A percentile compares a stretch with the other conserved stretches of the same genome.
Conservation (phyloP, 2,888 invertebrate genomes). For the Melieria omissa region DNA sequence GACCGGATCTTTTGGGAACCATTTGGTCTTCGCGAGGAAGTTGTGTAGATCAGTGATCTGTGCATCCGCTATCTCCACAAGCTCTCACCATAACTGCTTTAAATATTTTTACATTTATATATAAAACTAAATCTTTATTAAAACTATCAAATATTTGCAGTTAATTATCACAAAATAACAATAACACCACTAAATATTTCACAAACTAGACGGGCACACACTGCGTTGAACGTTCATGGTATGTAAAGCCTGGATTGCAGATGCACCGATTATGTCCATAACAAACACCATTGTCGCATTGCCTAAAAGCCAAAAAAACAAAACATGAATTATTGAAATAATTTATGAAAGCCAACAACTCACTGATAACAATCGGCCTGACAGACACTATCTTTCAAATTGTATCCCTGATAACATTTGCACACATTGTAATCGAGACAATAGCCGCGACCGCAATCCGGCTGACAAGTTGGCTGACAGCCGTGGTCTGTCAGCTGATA, state of each 20-base stretch:
- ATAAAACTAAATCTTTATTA: too few relatives aligned
- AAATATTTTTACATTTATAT: too few relatives aligned
- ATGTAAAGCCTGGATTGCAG: slow-evolving; percentile 62
- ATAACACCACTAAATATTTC: not conserved
- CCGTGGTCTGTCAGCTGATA: slow-evolving; percentile 60
- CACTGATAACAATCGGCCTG: slow-evolving; percentile 64
- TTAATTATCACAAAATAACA: too few relatives aligned
- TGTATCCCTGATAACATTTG: slow-evolving; percentile 70
- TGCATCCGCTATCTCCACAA: too few relatives aligned
- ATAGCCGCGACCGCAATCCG: slow-evolving; percentile 68
- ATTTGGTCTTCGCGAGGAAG: too few relatives aligned
- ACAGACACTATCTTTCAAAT: slow-evolving; percentile 62
- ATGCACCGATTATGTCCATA: slow-evolving; percentile 63
- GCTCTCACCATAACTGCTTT: too few relatives aligned
- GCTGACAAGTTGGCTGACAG: slow-evolving; percentile 60
- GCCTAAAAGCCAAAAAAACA: slow-evolving; percentile 46
- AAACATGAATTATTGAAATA: not conserved
- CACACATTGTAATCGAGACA: slow-evolving; percentile 69
- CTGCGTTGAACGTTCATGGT: slow-evolving; percentile 59
- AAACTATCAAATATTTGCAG: too few relatives aligned
- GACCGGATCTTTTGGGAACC: too few relatives aligned
- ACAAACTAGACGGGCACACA: slow-evolving; percentile 55
- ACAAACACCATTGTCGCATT: slow-evolving; percentile 63
- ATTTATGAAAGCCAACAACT: slow-evolving; percentile 42
- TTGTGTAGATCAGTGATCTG: too few relatives aligned